A percentile compares a stretch with the other conserved stretches of the same genome.
Conservation (phyloP, 2,113 vertebrate species). For the Ariopsis seemanni region DNA sequence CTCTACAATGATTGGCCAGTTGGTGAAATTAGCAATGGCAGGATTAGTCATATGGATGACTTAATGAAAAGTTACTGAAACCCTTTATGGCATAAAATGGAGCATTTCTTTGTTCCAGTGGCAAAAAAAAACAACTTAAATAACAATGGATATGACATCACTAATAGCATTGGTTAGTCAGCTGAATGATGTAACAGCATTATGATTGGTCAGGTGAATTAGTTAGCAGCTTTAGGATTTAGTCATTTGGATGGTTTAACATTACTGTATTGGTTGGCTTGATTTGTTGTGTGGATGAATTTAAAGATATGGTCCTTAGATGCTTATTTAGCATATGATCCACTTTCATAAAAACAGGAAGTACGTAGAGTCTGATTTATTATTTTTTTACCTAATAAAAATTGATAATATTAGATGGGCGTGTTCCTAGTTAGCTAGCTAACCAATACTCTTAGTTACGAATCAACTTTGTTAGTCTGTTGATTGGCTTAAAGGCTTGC, state of each 20-base stretch:
- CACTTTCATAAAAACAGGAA: neutral
- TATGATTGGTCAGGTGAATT: neutral
- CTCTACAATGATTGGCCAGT: slow-evolving; percentile 1
- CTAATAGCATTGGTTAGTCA: neutral
- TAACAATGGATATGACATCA: neutral
- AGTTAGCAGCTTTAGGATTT: neutral
- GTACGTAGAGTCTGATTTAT: neutral
- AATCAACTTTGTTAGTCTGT: neutral
- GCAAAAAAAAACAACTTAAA: neutral
- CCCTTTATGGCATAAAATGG: neutral
- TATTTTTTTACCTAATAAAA: neutral
- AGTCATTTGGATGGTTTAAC: neutral
- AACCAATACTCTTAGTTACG: too few relatives aligned
- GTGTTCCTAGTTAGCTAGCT: neutral
- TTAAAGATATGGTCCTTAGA: neutral
- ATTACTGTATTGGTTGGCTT: neutral
- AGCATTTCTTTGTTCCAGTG: neutral
- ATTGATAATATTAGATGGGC: neutral
- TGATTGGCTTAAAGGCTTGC: neutral
- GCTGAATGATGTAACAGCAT: neutral
- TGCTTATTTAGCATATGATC: neutral
- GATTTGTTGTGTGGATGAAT: neutral
- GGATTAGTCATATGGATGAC: neutral
- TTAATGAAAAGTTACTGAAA: too few relatives aligned
- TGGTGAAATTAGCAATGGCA: neutral